Base-by-base conservation (phyloP, 1,140 invertebrate species). In the Acromyrmex echinatior region DNA sequence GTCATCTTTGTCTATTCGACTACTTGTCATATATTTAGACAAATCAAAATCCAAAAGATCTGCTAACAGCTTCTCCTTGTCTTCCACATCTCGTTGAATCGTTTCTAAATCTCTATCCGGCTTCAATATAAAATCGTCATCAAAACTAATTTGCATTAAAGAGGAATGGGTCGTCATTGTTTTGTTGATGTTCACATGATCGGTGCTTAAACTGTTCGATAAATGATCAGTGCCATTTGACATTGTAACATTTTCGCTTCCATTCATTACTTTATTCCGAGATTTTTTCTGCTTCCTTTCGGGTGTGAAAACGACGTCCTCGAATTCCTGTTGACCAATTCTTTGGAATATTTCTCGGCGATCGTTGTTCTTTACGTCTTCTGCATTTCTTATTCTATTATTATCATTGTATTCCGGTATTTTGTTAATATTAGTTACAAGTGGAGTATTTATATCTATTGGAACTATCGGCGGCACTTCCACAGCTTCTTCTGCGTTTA, bases 221-320 rank as follows among this genome's bases (percentile, higher is more conserved):
- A 87, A 63, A 56, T 87, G 71, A 74, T 92, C 79, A 2, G 71
- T 71, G 18, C 25, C 16, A 5, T 84, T 66, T 10, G 86, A 31
- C 9, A 71, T 73, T n/a, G 58, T 81, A 35, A 70, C 25, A 80
- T 79, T 84, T 18, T 74, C 85, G 6, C 91, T 89, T 62, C 79
- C 88, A 28, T 87, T 89, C 7, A 16, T n/a, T 63, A 56, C 14
- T 56, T 66, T 89, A 45, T 76, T 91, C 76, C 86, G n/a, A 45
- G 86, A 92, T 78, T 93, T 96, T 90, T 95, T 95, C 63, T 92
- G 94, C 87, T 93, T 95, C 87, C 92, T 94, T 89, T 93, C 94
- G 71, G 94, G 95, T 51, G 93, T 96, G 88, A 96, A 96, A 28
- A 97, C 96, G 53, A 96, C 96, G 80, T 97, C 96, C 84, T 96